phyloP scores from a whole-genome alignment of 2,888 invertebrate species.

The Schizaphis graminum region DNA sequence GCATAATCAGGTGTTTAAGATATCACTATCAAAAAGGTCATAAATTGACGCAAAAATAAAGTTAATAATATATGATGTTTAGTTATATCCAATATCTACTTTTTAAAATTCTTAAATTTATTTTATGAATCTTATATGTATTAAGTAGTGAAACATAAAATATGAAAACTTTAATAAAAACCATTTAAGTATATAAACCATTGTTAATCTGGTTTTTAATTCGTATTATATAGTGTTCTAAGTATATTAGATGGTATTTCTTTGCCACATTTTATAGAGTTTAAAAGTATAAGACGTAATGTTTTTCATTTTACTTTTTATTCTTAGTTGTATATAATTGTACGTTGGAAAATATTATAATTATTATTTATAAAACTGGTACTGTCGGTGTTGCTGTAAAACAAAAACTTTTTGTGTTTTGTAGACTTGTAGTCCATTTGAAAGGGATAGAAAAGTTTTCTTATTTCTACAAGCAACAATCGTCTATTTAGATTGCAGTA shows the following conservation, averaged over 20 bases:
- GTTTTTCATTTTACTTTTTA: background rate
- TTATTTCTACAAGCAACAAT: background rate
- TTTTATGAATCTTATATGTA: background rate
- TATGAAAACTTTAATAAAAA: background rate
- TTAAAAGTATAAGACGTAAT: background rate
- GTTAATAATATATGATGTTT: background rate
- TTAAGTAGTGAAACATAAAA: background rate
- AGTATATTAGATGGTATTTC: background rate
- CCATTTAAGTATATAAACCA: background rate
- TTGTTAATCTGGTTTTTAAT: background rate
- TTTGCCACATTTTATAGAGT: background rate
- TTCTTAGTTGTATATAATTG: background rate
- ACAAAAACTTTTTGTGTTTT: background rate
- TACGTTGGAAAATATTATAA: background rate
- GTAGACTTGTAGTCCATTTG: background rate
- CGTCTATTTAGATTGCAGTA: background rate
- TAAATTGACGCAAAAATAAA: background rate
- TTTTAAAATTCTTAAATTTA: background rate
- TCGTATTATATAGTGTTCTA: background rate
- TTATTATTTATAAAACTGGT: background rate
- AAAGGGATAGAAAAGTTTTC: background rate
- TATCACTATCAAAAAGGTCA: background rate
- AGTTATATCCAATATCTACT: background rate
- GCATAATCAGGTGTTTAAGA: background rate
- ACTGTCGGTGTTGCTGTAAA: background rate